phyloP scores from a whole-genome alignment of 2,797 vertebrate species.

The Dendrocincla fuliginosa region DNA sequence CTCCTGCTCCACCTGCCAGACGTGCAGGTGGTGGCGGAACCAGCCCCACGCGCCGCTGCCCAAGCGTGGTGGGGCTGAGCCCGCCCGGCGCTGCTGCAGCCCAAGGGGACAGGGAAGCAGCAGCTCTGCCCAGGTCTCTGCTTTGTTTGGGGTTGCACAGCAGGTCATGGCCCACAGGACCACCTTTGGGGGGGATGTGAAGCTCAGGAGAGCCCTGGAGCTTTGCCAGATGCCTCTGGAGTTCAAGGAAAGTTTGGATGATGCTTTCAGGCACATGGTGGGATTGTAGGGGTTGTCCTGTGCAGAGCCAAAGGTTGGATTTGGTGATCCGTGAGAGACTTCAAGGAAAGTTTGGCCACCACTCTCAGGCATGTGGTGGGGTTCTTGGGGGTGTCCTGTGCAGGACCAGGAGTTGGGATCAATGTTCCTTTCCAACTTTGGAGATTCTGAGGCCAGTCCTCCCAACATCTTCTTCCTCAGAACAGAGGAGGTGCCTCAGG shows the following conservation, averaged over 20 bases:
- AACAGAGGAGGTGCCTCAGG: neutral
- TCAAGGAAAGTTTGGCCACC: fast-evolving
- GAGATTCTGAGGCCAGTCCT: neutral
- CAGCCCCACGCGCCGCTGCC: conserved; percentile 15
- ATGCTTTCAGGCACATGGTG: fast-evolving
- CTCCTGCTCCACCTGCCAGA: conserved; percentile 72
- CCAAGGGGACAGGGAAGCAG: neutral
- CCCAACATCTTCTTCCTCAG: neutral
- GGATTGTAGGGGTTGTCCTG: neutral
- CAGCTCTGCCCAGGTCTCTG: neutral
- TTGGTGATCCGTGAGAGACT: neutral
- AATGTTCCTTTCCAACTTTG: neutral
- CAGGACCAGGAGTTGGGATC: neutral
- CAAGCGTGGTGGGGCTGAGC: conserved; percentile 58
- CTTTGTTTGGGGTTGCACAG: neutral
- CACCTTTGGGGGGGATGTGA: neutral
- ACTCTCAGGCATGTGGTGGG: neutral
- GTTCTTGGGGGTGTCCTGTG: neutral
- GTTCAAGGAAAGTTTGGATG: neutral
- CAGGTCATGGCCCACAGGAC: neutral
- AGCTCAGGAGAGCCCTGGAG: neutral
- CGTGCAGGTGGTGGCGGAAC: conserved; percentile 45
- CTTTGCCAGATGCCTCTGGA: neutral
- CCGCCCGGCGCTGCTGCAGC: conserved; percentile 1
- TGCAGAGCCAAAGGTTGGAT: neutral